A percentile compares a stretch with the other conserved stretches of the same genome.
These are phyloP conservation scores for Volucella inanis DNA, from an alignment of 2,888 invertebrate species.

Conservation along the genomic window DNA sequence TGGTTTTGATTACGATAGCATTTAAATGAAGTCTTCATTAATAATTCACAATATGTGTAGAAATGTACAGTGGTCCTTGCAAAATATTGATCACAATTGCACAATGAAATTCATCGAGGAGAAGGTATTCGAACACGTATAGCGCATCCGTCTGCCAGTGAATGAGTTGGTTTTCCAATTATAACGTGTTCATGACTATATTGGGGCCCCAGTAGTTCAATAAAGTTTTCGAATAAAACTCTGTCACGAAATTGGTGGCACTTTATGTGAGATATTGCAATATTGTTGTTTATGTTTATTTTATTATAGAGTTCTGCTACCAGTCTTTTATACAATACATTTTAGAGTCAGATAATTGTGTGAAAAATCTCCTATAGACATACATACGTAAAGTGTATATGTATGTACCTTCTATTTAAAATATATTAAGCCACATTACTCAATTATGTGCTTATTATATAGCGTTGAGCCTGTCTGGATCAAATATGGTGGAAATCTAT, in stretches of 20 bases:
- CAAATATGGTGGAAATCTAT: too few species aligned
- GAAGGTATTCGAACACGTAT: conserved; percentile 36
- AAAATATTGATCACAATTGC: conserved; percentile 72
- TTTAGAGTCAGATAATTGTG: conserved; percentile 63
- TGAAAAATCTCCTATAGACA: conserved; percentile 24
- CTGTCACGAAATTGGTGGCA: conserved; percentile 48
- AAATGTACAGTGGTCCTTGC: conserved; percentile 57
- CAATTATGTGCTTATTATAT: too few species aligned
- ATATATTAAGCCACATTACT: too few species aligned
- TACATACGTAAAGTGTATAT: too few species aligned
- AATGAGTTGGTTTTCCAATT: conserved; percentile 56
- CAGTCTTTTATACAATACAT: conserved; percentile 52
- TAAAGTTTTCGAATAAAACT: conserved; percentile 60
- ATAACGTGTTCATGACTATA: conserved; percentile 64
- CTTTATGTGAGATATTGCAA: conserved; percentile 29
- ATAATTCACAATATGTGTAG: conserved; percentile 72
- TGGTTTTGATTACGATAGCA: conserved; percentile 71
- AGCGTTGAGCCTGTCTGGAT: too few species aligned
- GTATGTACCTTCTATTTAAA: too few species aligned
- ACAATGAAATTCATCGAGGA: conserved; percentile 48
- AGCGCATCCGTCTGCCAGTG: conserved; percentile 18
- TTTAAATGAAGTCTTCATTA: conserved; percentile 73
- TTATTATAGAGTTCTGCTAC: conserved; percentile 1
- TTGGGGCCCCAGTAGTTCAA: conserved; percentile 57
- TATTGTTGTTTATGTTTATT: conserved; percentile 17